phyloP scores from a whole-genome alignment of 2,113 vertebrate genomes.

The Ciconia boyciana region DNA sequence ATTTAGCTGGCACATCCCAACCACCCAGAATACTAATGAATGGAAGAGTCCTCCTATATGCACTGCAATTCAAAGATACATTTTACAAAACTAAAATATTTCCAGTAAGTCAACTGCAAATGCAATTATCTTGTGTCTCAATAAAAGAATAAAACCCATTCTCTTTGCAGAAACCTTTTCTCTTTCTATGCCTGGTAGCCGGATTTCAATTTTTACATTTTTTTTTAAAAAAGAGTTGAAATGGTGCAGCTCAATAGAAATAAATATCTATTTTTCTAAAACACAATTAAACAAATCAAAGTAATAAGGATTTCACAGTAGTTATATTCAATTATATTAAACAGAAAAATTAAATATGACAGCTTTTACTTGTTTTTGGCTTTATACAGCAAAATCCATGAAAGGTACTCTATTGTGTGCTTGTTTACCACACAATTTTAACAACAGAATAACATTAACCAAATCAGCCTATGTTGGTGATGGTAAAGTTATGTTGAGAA shows the following conservation, averaged over 20 bases:
- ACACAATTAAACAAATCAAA: background rate
- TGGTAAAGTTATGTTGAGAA: background rate
- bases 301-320: background rate
- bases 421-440: background rate
- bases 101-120: background rate
- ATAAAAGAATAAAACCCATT: background rate
- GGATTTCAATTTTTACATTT: background rate
- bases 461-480: background rate
- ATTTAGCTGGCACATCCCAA: conserved; percentile 34
- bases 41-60: background rate
- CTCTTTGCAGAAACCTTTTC: background rate
- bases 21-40: conserved; percentile 62
- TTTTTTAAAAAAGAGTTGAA: background rate
- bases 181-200: background rate
- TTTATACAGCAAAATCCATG: background rate
- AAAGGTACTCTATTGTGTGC: background rate
- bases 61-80: background rate
- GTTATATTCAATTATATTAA: background rate
- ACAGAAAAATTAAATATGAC: background rate
- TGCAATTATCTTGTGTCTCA: background rate
- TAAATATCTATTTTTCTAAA: background rate
- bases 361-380: background rate
- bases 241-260: background rate
- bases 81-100: background rate
- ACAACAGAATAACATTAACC: background rate